Evolutionary conservation across 2,888 invertebrate genomes (phyloP).

Genomic region (Stramonita haemastoma): DNA sequence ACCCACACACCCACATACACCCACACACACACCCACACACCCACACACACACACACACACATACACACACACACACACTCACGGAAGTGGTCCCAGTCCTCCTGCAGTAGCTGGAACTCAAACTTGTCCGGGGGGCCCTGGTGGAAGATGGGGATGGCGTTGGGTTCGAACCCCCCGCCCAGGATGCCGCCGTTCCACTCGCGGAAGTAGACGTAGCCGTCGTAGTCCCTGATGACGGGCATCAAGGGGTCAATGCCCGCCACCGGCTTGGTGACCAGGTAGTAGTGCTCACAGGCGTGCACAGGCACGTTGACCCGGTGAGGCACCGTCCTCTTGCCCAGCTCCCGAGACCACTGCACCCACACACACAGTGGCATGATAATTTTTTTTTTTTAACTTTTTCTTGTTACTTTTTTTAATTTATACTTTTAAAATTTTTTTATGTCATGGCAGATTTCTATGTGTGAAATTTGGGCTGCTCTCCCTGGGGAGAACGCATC

Average conservation of each 20-base stretch:
- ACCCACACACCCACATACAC: too few species aligned
- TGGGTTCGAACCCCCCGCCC: slow-evolving; percentile 93
- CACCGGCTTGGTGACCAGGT: slow-evolving; percentile 91
- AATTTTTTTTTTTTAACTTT: too few species aligned
- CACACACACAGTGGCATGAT: not conserved
- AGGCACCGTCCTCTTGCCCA: slow-evolving; percentile 91
- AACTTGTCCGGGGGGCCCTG: slow-evolving; percentile 81
- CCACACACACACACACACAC: not conserved
- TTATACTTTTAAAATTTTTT: too few species aligned
- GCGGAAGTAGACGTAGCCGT: slow-evolving; percentile 82
- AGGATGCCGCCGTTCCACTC: slow-evolving; percentile 88
- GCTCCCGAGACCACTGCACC: slow-evolving; percentile 88
- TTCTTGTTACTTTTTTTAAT: too few species aligned
- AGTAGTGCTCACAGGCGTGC: slow-evolving; percentile 96
- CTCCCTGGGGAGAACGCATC: too few species aligned
- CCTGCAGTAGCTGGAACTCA: slow-evolving; percentile 79
- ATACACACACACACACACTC: slow-evolving; percentile 61
- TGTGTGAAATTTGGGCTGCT: too few species aligned
- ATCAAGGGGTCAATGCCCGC: slow-evolving; percentile 87
- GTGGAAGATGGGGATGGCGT: slow-evolving; percentile 93
- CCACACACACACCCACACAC: too few species aligned
- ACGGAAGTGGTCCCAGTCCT: slow-evolving; percentile 98
- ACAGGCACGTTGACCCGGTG: slow-evolving; percentile 89
- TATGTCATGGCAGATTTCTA: too few species aligned
- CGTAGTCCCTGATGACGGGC: slow-evolving; percentile 85